Evolutionary conservation across 2,113 vertebrate species (phyloP), one percentile per base, ranked within the genome.

Genomic region (Nibea coibor): DNA sequence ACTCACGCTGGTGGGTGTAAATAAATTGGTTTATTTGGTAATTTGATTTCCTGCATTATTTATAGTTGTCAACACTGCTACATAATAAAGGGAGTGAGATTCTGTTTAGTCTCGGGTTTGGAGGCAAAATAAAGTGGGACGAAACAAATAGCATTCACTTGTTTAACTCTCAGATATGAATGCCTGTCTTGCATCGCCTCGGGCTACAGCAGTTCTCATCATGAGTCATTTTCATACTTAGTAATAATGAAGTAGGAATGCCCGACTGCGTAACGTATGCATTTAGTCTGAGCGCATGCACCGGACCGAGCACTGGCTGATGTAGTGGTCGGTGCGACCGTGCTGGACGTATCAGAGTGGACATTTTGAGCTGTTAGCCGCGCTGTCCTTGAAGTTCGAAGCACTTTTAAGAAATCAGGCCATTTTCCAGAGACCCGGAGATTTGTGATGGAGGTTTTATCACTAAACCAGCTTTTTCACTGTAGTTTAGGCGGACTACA

Each of bases 21-120:
- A 91, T 89, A 88, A 87, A 91, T 87, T 86, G 86, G 72, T 82
- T 92, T 80, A 90, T 82, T 78, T 85, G 78, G 62, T 82, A 35
- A 78, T 85, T 83, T 78, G 59, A 78, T 85, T 88, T 82, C 20
- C 61, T 87, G 78, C 80, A 86, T 86, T 81, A 90, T 93, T 88
- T 89, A 91, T 78, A 73, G 56, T 86, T 80, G 82, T 89, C 83
- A 81, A 35, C 66, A 16, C 45, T 31, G 61, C 35, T 61, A 5
- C 70, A 79, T 75, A 84, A 89, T 80, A 64, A 84, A 77, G 12
- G 56, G 43, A 64, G 57, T 7, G 1, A 6, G 67, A 61, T 57
- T 57, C n/a, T 54, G 61, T 56, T 80, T 69, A 58, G 82, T 80
- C 26, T 12, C 2, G n/a, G 47, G 70, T 80, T 81, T 71, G 82